A percentile compares a stretch with the other conserved stretches of the same genome.
These are phyloP conservation scores for Dryobates pubescens DNA, from an alignment of 2,797 vertebrate species.

Conservation along the genomic window DNA sequence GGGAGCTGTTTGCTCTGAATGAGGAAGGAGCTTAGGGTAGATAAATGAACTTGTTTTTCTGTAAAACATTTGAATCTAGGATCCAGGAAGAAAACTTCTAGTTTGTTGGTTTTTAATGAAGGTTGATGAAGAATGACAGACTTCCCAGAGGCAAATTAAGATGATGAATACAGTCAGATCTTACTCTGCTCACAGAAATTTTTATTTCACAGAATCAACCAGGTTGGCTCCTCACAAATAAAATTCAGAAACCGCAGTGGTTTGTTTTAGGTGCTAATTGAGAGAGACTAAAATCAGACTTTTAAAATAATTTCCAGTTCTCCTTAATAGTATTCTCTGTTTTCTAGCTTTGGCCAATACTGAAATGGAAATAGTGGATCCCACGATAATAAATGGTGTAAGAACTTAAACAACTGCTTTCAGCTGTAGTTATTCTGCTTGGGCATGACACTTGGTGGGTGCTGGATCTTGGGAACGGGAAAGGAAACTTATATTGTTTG, in stretches of 20 bases:
- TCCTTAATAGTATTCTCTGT: not conserved
- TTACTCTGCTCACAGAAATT: not conserved
- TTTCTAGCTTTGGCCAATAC: not conserved
- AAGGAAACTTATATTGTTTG: not conserved
- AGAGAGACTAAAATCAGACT: not conserved
- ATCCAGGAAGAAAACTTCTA: not conserved
- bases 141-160: not conserved
- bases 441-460: not conserved
- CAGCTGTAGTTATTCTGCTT: not conserved
- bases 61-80: not conserved
- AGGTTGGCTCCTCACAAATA: not conserved
- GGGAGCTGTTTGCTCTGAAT: not conserved
- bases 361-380: not conserved
- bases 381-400: not conserved
- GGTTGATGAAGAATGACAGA: not conserved
- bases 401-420: not conserved
- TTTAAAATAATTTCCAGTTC: not conserved
- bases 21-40: not conserved
- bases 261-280: not conserved
- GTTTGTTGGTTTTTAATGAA: not conserved
- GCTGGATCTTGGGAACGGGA: not conserved
- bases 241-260: not conserved
- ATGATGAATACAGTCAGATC: not conserved
- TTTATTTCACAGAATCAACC: no score
- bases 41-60: not conserved